phyloP scores from a whole-genome alignment of 2,888 invertebrate genomes.

The Tipula helvola region DNA sequence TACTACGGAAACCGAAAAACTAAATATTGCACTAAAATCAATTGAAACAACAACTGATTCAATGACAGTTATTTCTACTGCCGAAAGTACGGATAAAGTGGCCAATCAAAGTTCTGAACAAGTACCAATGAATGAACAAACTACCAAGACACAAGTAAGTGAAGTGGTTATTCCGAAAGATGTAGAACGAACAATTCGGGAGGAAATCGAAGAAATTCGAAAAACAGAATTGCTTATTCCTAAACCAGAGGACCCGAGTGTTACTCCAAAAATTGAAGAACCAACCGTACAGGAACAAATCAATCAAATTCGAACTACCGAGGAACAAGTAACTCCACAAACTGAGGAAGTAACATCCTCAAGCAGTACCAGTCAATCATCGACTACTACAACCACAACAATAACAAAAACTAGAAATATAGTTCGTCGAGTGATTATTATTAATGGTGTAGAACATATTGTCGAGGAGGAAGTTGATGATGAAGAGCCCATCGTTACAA shows the following conservation, averaged over 20 bases:
- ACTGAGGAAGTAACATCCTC: neutral
- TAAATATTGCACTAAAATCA: neutral
- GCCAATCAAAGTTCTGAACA: neutral
- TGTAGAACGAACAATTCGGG: conserved; percentile 13
- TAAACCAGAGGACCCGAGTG: neutral
- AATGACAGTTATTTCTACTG: neutral
- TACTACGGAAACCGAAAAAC: neutral
- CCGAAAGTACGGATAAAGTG: neutral
- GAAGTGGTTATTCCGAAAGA: conserved; percentile 12
- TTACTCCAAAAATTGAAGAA: neutral
- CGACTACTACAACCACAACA: conserved; percentile 35
- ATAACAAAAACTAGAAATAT: conserved; percentile 62
- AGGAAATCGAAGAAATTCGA: conserved; percentile 9
- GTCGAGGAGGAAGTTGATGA: conserved; percentile 76
- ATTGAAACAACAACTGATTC: neutral
- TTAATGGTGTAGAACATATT: conserved; percentile 73
- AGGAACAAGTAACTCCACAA: neutral
- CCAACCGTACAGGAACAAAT: neutral
- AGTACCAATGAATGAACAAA: neutral
- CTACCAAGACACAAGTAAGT: neutral
- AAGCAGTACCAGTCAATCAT: neutral
- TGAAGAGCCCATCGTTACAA: conserved; percentile 46
- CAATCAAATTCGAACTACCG: neutral
- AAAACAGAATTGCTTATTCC: neutral
- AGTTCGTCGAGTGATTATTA: conserved; percentile 60